Evolutionary conservation across 1,140 invertebrate species (phyloP).

Genomic region (Paraescarpia echinospica): DNA sequence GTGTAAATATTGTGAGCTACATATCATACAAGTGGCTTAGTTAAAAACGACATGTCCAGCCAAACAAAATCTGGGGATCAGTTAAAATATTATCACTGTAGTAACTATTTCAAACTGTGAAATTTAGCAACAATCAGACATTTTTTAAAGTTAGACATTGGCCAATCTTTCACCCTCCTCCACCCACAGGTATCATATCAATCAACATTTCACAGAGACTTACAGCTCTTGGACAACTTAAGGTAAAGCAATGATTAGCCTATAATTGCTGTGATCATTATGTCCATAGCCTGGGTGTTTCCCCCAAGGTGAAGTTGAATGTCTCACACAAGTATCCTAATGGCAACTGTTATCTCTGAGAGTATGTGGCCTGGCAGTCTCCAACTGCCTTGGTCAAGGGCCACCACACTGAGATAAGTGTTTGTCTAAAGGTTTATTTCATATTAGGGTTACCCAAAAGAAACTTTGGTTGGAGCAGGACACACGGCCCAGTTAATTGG

Average conservation of each 20-base stretch:
- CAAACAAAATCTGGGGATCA: no score
- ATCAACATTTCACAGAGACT: not conserved
- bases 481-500: not conserved
- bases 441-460: not conserved
- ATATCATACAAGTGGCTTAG: no score
- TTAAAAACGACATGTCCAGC: no score
- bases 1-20: no score
- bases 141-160: not conserved
- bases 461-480: not conserved
- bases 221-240: not conserved
- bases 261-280: not conserved
- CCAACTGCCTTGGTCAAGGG: not conserved
- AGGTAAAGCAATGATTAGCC: not conserved
- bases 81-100: no score
- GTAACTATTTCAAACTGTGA: no score
- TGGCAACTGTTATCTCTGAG: not conserved
- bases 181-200: not conserved
- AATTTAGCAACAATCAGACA: not conserved
- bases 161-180: not conserved
- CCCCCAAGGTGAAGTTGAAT: not conserved
- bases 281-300: not conserved
- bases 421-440: conserved; percentile 2
- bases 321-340: not conserved
- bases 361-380: not conserved
- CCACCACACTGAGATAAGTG: not conserved